These are phyloP conservation scores for Panthera leo DNA, from an alignment of 2,113 vertebrate genomes.

Conservation along the genomic window DNA sequence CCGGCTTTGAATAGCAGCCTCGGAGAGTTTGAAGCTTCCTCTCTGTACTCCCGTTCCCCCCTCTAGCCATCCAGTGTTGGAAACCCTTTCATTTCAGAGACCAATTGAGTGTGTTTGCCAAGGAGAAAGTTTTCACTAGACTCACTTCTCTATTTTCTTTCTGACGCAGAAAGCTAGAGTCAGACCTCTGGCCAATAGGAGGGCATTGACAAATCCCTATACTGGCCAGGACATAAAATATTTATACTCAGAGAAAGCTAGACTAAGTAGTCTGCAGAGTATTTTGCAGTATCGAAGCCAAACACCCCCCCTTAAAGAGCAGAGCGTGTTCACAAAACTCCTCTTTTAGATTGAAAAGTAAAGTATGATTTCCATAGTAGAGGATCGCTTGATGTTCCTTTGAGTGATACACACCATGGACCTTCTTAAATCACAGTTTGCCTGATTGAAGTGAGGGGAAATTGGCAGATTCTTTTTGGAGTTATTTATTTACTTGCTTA, in stretches of 20 bases:
- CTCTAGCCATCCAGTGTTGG: slow-evolving; percentile 74
- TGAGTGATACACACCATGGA: neutral
- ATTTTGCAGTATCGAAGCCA: slow-evolving; percentile 57
- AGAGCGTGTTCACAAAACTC: slow-evolving; percentile 46
- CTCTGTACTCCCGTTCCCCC: slow-evolving; percentile 65
- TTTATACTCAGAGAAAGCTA: slow-evolving; percentile 71
- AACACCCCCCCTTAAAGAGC: slow-evolving; percentile 54
- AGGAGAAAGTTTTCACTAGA: slow-evolving; percentile 71
- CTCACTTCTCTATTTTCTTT: slow-evolving; percentile 64
- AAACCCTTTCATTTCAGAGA: slow-evolving; percentile 78
- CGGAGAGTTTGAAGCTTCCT: slow-evolving; percentile 71
- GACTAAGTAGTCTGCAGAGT: slow-evolving; percentile 67
- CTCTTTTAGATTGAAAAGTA: neutral
- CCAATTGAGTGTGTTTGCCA: slow-evolving; percentile 68
- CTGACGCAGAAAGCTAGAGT: slow-evolving; percentile 75
- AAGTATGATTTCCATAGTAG: neutral
- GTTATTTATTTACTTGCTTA: neutral
- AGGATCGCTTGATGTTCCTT: neutral
- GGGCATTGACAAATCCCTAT: slow-evolving; percentile 49
- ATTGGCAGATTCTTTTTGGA: neutral
- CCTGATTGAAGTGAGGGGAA: slow-evolving; percentile 49
- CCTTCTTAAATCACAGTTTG: slow-evolving; percentile 56
- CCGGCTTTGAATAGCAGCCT: slow-evolving; percentile 72
- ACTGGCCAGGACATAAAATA: slow-evolving; percentile 70
- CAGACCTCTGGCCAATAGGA: slow-evolving; percentile 71